These are phyloP conservation scores for Amphipyra tragopoginis DNA, from an alignment of 2,888 invertebrate genomes.

Conservation along the genomic window DNA sequence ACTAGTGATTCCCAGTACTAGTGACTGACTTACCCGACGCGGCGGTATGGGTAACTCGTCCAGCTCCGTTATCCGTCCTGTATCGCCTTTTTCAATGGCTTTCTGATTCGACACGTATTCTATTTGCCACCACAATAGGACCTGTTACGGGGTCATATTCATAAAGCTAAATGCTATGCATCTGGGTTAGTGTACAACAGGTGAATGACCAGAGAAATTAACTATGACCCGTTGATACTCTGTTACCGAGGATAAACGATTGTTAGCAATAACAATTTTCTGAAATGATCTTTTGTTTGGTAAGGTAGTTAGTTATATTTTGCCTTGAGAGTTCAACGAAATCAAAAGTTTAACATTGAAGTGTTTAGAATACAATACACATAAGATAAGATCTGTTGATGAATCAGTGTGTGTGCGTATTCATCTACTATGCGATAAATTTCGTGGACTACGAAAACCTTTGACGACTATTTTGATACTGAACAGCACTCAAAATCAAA, in stretches of 20 bases:
- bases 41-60: slow-evolving; percentile 59
- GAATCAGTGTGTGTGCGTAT: slow-evolving; percentile 4
- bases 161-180: slow-evolving; percentile 79
- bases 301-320: slow-evolving; percentile 34
- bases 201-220: slow-evolving; percentile 74
- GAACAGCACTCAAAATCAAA: slow-evolving; percentile 41
- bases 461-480: slow-evolving; percentile 16
- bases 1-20: slow-evolving; percentile 68
- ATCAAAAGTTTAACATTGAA: slow-evolving; percentile 42
- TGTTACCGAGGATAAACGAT: slow-evolving; percentile 43
- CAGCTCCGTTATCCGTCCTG: slow-evolving; percentile 82
- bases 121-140: slow-evolving; percentile 81
- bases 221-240: slow-evolving; percentile 29
- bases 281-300: slow-evolving; percentile 31
- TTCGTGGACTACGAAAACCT: slow-evolving; percentile 1
- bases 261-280: slow-evolving; percentile 52
- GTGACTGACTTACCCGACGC: slow-evolving; percentile 67
- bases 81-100: slow-evolving; percentile 85
- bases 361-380: slow-evolving; percentile 40
- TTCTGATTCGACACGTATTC: slow-evolving; percentile 87
- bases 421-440: too few relatives aligned
- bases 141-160: slow-evolving; percentile 82
- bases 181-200: slow-evolving; percentile 80
- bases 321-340: slow-evolving; percentile 49
- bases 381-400: slow-evolving; percentile 25